These are phyloP conservation scores for Athene cunicularia DNA, from an alignment of 2,113 vertebrate genomes.

Conservation along the genomic window DNA sequence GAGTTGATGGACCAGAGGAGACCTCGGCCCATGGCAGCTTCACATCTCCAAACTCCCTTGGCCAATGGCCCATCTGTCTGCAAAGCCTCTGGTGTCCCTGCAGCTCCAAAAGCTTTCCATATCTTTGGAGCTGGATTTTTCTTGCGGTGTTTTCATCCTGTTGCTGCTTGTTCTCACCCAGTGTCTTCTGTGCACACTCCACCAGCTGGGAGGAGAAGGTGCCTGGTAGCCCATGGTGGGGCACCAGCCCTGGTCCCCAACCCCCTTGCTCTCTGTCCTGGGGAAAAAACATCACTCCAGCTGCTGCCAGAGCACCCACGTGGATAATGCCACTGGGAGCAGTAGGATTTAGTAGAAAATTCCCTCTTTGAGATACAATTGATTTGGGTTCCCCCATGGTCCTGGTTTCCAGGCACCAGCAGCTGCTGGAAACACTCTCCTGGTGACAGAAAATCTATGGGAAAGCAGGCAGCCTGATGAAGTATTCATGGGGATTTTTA, in stretches of 20 bases:
- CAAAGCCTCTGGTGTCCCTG: accelerated
- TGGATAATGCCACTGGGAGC: not conserved
- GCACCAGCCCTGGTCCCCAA: not conserved
- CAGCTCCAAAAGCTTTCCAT: accelerated
- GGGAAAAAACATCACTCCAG: not conserved
- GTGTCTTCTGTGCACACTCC: accelerated
- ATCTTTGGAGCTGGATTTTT: accelerated
- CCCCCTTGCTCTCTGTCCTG: accelerated
- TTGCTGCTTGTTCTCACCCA: not conserved
- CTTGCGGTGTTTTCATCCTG: not conserved
- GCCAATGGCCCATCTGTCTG: accelerated
- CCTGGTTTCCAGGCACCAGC: not conserved
- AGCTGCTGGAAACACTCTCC: not conserved
- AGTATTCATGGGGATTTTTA: slow-evolving; percentile 22
- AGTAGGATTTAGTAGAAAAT: not conserved
- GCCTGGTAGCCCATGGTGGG: accelerated
- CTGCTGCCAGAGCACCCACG: not conserved
- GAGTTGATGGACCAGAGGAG: not conserved
- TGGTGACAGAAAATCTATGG: slow-evolving; percentile 28
- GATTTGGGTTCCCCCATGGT: slow-evolving; percentile 6
- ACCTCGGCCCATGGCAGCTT: accelerated
- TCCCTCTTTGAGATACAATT: not conserved
- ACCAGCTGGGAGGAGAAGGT: accelerated
- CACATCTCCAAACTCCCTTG: not conserved
- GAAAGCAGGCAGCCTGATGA: slow-evolving; percentile 1